These are phyloP conservation scores for Aproaerema taeniolella DNA, from an alignment of 2,888 invertebrate genomes.

Conservation along the genomic window DNA sequence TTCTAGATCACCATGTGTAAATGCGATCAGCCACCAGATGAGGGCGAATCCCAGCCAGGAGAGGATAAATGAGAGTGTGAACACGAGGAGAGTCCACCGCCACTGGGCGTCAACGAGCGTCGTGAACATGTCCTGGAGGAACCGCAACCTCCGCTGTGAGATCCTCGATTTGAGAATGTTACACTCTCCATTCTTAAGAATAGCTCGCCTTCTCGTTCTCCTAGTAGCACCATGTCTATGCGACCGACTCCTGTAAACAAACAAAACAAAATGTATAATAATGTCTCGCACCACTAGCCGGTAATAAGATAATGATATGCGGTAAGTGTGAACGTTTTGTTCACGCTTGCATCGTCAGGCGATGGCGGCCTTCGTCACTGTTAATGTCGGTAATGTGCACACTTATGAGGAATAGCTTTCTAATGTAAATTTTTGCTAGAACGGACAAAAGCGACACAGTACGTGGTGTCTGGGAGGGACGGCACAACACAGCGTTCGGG, in stretches of 20 bases:
- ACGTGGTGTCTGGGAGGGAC: conserved; percentile 56
- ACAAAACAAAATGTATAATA: conserved; percentile 26
- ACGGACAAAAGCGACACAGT: conserved; percentile 66
- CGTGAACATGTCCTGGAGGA: conserved; percentile 89
- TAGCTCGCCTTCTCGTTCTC: conserved; percentile 87
- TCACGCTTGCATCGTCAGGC: conserved; percentile 47
- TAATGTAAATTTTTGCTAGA: conserved; percentile 36
- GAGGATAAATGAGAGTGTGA: conserved; percentile 89
- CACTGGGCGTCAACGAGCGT: conserved; percentile 95
- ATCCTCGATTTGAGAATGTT: conserved; percentile 95
- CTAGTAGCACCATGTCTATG: conserved; percentile 82
- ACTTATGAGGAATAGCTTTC: conserved; percentile 41
- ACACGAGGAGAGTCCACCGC: conserved; percentile 93
- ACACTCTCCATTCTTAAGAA: conserved; percentile 97
- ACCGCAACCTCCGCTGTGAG: conserved; percentile 86
- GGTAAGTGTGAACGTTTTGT: conserved; percentile 53
- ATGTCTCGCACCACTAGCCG: conserved; percentile 36
- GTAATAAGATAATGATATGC: conserved; percentile 35
- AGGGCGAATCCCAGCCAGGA: conserved; percentile 92
- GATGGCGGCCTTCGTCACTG: conserved; percentile 56
- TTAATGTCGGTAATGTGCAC: conserved; percentile 49
- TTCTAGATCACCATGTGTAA: conserved; percentile 90
- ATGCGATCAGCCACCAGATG: conserved; percentile 92
- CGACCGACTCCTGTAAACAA: conserved; percentile 80
- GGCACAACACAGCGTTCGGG: conserved; percentile 39